Conservation (phyloP, 1,140 invertebrate genomes). For the Drosophila nigrodunni region DNA sequence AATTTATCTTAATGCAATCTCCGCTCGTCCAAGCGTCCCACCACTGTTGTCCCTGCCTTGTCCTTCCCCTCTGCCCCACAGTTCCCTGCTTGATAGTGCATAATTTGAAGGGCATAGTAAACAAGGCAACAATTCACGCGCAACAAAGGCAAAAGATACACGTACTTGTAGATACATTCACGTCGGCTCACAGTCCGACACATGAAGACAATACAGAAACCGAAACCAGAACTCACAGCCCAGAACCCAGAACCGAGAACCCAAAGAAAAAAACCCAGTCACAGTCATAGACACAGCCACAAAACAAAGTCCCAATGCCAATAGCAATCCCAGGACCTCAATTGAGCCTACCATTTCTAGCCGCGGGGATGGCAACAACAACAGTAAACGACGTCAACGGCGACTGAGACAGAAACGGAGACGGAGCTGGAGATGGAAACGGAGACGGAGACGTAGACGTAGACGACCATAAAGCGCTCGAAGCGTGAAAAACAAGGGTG, state of each 20-base stretch:
- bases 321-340: constrained; percentile 61
- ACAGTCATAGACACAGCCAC: constrained; percentile 59
- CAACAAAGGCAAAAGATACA: constrained; percentile 67
- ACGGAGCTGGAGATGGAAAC: not conserved
- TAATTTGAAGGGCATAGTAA: constrained; percentile 83
- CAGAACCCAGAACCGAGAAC: constrained; percentile 31
- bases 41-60: not conserved
- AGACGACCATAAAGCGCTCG: constrained; percentile 72
- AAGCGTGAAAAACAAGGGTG: constrained; percentile 82
- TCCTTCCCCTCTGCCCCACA: constrained; percentile 2
- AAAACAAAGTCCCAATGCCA: constrained; percentile 63
- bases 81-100: constrained; percentile 68
- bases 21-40: constrained; percentile 53
- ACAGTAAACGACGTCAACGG: not conserved
- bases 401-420: not conserved
- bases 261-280: constrained; percentile 5
- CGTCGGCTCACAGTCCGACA: constrained; percentile 54
- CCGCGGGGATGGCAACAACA: constrained; percentile 35
- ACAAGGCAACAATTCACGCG: constrained; percentile 82
- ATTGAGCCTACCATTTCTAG: constrained; percentile 57
- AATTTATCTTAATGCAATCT: constrained; percentile 84
- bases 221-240: not conserved
- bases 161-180: constrained; percentile 60
- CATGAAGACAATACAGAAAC: constrained; percentile 55
- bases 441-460: constrained; percentile 23